Evolutionary conservation across 1,140 invertebrate species (phyloP), one percentile per base, ranked within the genome.

Genomic region (Trachymyrmex septentrionalis): DNA sequence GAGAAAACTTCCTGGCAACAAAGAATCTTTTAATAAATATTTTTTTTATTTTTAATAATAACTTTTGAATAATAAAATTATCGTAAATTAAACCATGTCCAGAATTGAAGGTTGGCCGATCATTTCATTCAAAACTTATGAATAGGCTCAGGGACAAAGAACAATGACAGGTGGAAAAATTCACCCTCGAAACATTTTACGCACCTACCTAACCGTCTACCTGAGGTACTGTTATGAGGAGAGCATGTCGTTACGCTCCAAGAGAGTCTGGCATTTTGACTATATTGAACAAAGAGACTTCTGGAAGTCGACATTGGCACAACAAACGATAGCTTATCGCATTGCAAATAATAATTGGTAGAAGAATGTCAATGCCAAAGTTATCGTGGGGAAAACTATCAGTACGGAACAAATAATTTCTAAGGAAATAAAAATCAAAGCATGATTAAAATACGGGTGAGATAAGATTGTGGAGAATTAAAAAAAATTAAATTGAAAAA

Each of bases 201-300:
- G 59, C 55, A 76, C 86, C 61, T 38, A 91, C 82, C 78, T 89
- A 87, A 89, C 89, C 86, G 76, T 87, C 85, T 89, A 87, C 78
- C 85, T 89, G 87, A 57, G 59, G 38, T 86, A 90, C 85, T 84
- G 84, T 88, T 89, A 88, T 48, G 34, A 61, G 64, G 30, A 75
- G 61, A 61, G 61, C 76, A 72, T 27, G 50, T 80, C 50, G 64
- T 85, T 61, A 24, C 19, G 59, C 72, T 88, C 53, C 24, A 78
- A 21, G 38, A 24, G 24, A 81, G 44, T 10, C 44, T 38, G 57
- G 34, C 9, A 50, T 55, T 76, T 53, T 53, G 27, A 1, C 2
- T 48, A 0, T n/a, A 67, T 4, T 67, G 7, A 38, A 30, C 16
- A 44, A 21, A 76, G 16, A 19, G 2, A 21, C 59, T 73, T 66